Percentiles rank a stretch among this genome's conserved stretches.
phyloP scores from a whole-genome alignment of 2,888 invertebrate species.

The Lasioglossum villosulum region DNA sequence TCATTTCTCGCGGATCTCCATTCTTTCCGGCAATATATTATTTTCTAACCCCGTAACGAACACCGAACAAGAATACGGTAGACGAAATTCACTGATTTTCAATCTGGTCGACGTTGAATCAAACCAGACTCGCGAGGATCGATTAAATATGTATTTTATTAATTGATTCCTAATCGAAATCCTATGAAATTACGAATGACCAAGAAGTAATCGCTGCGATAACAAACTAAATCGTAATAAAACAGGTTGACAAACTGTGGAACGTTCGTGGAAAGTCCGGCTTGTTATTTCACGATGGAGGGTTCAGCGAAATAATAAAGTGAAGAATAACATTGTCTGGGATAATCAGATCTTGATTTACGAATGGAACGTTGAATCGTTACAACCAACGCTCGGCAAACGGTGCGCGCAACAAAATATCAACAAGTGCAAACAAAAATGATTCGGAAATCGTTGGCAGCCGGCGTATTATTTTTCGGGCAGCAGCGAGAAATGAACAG shows the following conservation, averaged over 20 bases:
- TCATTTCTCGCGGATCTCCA: background rate
- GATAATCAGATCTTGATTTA: constrained; percentile 1
- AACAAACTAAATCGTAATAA: background rate
- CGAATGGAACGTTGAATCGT: background rate
- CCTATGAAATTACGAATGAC: background rate
- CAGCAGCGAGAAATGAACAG: background rate
- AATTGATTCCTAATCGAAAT: no score
- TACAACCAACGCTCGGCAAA: background rate
- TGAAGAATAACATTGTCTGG: background rate
- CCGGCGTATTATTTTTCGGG: background rate
- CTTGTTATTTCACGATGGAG: background rate
- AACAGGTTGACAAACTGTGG: background rate
- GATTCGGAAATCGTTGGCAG: background rate
- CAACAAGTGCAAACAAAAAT: background rate
- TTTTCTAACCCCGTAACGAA: background rate
- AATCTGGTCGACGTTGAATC: background rate
- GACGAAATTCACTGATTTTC: background rate
- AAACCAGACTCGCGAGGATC: background rate
- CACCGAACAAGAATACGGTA: background rate
- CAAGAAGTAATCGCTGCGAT: background rate
- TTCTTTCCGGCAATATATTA: background rate
- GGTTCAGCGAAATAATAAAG: background rate
- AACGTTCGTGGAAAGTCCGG: background rate
- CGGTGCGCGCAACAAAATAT: background rate
- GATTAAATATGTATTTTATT: background rate